These are phyloP conservation scores for Drosophila prosaltans DNA, from an alignment of 1,140 invertebrate genomes.

Conservation along the genomic window DNA sequence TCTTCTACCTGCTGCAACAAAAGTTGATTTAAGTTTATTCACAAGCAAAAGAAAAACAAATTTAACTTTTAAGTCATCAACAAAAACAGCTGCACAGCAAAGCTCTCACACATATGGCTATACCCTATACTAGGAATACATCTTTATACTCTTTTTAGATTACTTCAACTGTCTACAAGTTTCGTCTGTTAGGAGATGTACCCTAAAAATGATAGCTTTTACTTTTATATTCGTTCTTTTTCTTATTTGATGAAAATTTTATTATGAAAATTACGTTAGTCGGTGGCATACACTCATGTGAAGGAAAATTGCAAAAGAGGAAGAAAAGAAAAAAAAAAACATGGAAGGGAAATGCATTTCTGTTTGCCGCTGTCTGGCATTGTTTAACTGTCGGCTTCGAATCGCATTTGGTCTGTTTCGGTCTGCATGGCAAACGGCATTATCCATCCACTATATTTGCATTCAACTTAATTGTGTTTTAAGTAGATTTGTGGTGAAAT, in stretches of 20 bases:
- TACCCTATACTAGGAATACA: no score
- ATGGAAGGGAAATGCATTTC: conserved; percentile 14
- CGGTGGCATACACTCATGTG: conserved; percentile 6
- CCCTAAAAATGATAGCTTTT: not conserved
- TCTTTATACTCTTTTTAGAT: no score
- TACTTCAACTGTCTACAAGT: not conserved
- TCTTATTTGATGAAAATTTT: conserved; percentile 46
- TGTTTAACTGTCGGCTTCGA: conserved; percentile 59
- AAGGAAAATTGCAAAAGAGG: no score
- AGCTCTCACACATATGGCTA: no score
- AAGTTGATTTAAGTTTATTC: conserved; percentile 77
- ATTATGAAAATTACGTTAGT: conserved; percentile 51
- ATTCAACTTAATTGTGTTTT: conserved; percentile 81
- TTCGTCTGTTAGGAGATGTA: not conserved
- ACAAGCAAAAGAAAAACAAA: conserved; percentile 49
- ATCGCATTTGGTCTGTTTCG: conserved; percentile 15
- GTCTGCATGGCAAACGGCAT: conserved; percentile 35
- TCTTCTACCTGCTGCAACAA: conserved; percentile 34
- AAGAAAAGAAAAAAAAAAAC: no score
- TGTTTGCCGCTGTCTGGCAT: conserved; percentile 45
- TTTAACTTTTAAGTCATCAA: conserved; percentile 79
- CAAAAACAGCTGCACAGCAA: conserved; percentile 24
- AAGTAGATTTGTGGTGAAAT: conserved; percentile 78
- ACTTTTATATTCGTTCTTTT: conserved; percentile 23
- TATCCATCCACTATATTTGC: conserved; percentile 64